phyloP scores from a whole-genome alignment of 2,797 vertebrate genomes.

The Ceyx erithaca region DNA sequence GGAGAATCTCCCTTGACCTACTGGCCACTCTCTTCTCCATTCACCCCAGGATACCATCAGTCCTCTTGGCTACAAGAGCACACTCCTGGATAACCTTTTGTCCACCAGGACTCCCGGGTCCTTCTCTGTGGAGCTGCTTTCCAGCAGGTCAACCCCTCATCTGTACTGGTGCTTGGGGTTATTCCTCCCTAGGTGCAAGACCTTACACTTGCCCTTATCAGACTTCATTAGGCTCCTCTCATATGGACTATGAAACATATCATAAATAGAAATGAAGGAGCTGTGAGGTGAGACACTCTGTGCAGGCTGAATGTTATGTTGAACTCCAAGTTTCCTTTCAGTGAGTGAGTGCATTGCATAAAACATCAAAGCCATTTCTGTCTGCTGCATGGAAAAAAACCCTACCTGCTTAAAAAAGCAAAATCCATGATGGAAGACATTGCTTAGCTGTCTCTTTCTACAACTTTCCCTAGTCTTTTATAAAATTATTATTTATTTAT shows the following conservation, averaged over 20 bases:
- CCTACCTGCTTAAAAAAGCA: conserved; percentile 4
- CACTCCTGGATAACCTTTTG: neutral
- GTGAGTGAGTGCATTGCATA: neutral
- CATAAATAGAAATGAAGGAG: neutral
- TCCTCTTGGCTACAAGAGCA: neutral
- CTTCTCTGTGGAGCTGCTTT: neutral
- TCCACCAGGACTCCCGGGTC: neutral
- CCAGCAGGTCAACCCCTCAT: neutral
- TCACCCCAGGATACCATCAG: neutral
- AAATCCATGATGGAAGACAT: neutral
- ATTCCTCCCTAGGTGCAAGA: neutral
- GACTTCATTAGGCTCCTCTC: neutral
- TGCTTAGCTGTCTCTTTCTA: conserved; percentile 35
- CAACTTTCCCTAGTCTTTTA: neutral
- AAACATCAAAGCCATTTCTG: conserved; percentile 36
- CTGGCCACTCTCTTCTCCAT: neutral
- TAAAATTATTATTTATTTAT: neutral
- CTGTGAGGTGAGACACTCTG: neutral
- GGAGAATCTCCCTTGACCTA: neutral
- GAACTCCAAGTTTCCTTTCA: conserved; percentile 1
- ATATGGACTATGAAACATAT: neutral
- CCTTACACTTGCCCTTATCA: neutral
- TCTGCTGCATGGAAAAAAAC: neutral
- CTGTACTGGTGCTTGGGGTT: neutral
- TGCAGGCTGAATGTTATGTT: neutral